These are phyloP conservation scores for Tupaia tana DNA, from an alignment of 2,113 vertebrate species.

Conservation along the genomic window DNA sequence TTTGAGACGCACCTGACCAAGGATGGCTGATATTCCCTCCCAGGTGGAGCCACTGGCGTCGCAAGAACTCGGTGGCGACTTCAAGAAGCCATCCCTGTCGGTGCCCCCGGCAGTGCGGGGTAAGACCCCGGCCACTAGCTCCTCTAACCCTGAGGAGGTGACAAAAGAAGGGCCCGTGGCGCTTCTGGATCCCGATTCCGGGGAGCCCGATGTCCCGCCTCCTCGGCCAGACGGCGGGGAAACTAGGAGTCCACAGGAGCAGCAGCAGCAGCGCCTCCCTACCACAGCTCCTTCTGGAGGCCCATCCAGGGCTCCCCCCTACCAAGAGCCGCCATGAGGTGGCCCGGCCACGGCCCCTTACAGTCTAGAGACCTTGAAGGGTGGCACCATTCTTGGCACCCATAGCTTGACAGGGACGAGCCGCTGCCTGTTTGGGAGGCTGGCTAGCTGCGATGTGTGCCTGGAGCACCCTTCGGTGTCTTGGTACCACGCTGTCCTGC, in stretches of 20 bases:
- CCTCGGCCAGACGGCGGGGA: neutral
- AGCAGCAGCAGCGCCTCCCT: neutral
- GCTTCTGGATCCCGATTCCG: neutral
- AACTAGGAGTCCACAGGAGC: neutral
- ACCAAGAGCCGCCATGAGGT: no score
- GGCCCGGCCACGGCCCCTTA: constrained; percentile 69
- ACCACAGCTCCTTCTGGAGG: no score
- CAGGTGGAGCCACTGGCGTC: neutral
- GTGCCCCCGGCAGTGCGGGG: neutral
- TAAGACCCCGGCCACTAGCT: neutral
- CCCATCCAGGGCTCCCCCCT: no score
- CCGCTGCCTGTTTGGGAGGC: constrained; percentile 89
- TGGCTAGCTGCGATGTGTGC: constrained; percentile 89
- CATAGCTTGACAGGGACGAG: constrained; percentile 84
- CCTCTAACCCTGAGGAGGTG: neutral
- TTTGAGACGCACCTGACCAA: no score
- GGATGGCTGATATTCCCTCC: accelerated
- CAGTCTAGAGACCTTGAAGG: constrained; percentile 90
- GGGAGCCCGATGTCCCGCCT: neutral
- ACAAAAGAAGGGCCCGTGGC: neutral
- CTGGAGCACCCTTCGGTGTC: constrained; percentile 50
- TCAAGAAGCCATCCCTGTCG: neutral
- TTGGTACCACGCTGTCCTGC: constrained; percentile 30
- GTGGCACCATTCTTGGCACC: constrained; percentile 86
- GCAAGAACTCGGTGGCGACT: neutral